Conservation (phyloP, 2,113 vertebrate genomes). For the Charadrius vociferus region DNA sequence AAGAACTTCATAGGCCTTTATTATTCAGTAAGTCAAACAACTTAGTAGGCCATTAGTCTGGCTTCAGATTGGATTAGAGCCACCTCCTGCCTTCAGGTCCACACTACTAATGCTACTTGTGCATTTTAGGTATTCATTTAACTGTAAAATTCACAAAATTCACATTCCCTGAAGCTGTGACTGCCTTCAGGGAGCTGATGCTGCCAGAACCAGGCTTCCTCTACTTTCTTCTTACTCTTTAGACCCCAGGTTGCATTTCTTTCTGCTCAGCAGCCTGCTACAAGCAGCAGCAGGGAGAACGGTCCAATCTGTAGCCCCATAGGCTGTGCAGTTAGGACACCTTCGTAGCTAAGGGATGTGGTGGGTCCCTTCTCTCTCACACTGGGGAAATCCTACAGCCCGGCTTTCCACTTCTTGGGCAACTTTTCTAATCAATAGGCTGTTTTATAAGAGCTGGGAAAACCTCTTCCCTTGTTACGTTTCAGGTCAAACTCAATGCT, state of each 20-base stretch:
- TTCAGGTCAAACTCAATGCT: background rate
- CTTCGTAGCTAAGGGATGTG: background rate
- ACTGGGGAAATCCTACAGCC: background rate
- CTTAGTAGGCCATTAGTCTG: background rate
- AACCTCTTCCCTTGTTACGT: background rate
- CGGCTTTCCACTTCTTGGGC: background rate
- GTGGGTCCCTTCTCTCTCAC: background rate
- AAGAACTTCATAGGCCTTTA: background rate
- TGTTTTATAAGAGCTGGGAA: background rate
- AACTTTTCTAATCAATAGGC: background rate
- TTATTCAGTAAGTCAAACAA: background rate
- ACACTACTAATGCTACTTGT: background rate
- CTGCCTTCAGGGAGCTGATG: rapidly evolving
- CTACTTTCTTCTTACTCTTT: background rate
- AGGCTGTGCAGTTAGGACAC: background rate
- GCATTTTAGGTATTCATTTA: background rate
- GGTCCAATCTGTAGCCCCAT: rapidly evolving
- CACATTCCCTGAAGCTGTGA: background rate
- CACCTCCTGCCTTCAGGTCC: background rate
- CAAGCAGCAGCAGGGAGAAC: rapidly evolving
- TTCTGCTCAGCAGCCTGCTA: background rate
- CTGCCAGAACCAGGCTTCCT: background rate
- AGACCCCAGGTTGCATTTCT: background rate
- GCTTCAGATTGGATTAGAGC: background rate
- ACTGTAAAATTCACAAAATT: background rate